Evolutionary conservation across 2,113 vertebrate species (phyloP).

Genomic region (Zosterops pallidus): DNA sequence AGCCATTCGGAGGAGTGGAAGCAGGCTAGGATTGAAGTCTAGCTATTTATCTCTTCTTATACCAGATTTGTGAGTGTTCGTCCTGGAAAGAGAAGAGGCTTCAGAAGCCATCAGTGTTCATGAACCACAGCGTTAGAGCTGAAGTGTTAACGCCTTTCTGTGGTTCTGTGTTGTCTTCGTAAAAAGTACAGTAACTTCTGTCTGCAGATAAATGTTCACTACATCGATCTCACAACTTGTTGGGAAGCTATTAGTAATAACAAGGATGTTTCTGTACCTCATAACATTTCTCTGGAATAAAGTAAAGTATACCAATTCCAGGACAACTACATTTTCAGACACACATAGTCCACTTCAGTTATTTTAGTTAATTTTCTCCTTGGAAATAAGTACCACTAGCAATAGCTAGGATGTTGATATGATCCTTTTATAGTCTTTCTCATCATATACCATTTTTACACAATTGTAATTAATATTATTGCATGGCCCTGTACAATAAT

Average conservation of each 20-base stretch:
- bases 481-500: neutral
- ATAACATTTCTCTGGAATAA: neutral
- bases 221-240: neutral
- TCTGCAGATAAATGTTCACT: neutral
- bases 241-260: neutral
- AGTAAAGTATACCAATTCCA: neutral
- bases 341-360: neutral
- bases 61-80: neutral
- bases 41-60: constrained; percentile 8
- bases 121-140: neutral
- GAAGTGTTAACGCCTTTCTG: neutral
- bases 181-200: neutral
- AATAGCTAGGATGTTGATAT: neutral
- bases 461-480: neutral
- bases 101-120: neutral
- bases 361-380: neutral
- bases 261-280: neutral
- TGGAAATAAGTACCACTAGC: neutral
- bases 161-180: neutral
- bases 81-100: neutral
- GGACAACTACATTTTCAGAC: neutral
- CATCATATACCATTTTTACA: neutral
- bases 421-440: neutral
- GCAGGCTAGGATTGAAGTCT: neutral
- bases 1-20: neutral